Conservation (phyloP, 1,140 invertebrate genomes). For the Ceratina australensis region DNA sequence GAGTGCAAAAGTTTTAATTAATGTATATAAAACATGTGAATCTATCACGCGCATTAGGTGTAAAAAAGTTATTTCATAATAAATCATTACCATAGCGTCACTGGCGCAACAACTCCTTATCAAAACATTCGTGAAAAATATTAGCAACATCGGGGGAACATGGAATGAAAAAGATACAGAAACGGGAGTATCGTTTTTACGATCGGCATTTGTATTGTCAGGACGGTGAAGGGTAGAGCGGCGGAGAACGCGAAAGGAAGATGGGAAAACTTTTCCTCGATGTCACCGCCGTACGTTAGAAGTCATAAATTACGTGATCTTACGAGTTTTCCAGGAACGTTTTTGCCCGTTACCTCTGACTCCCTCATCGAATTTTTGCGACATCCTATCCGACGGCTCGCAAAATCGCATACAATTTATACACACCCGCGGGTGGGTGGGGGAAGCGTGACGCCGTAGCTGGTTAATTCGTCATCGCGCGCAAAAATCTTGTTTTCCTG, state of each 20-base stretch:
- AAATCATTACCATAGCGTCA: no score
- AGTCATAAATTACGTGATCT: conserved; percentile 54
- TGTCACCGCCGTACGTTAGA: conserved; percentile 54
- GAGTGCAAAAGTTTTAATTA: no score
- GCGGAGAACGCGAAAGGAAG: not conserved
- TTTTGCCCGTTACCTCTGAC: not conserved
- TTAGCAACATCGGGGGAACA: conserved; percentile 19
- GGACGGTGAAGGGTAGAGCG: not conserved
- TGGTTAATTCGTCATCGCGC: no score
- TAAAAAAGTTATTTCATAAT: no score
- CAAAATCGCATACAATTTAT: not conserved
- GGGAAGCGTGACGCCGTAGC: no score
- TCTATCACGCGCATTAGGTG: no score
- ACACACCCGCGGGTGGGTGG: no score
- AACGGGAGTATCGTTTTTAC: conserved; percentile 54
- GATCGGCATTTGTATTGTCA: conserved; percentile 48
- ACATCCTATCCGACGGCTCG: not conserved
- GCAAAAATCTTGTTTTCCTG: no score
- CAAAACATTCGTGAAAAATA: conserved; percentile 44
- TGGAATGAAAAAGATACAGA: conserved; percentile 1
- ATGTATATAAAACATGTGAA: no score
- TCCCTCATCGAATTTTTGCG: conserved; percentile 30
- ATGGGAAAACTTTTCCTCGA: conserved; percentile 47
- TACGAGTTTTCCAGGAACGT: conserved; percentile 25
- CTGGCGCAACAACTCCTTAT: conserved; percentile 46